A percentile compares a stretch with the other conserved stretches of the same genome.
Evolutionary conservation across 2,888 invertebrate species (phyloP).

Genomic region (Gisinianus flammeolus): DNA sequence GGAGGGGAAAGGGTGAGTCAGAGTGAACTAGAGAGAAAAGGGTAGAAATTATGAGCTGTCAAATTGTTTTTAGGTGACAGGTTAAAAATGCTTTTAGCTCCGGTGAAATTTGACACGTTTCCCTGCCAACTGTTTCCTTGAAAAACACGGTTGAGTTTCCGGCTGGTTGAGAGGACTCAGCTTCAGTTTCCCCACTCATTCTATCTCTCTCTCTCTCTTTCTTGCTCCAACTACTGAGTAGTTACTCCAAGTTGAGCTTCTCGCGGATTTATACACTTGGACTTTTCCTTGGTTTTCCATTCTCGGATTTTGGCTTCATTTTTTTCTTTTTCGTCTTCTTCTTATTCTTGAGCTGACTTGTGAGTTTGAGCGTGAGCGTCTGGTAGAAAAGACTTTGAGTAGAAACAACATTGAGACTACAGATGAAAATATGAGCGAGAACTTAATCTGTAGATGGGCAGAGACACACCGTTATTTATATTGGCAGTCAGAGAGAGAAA

Average conservation of each 20-base stretch:
- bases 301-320: neutral
- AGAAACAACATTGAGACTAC: neutral
- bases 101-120: slow-evolving; percentile 35
- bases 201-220: neutral
- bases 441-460: neutral
- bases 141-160: slow-evolving; percentile 6
- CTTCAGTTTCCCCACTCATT: neutral
- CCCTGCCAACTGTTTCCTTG: neutral
- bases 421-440: neutral
- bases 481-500: neutral
- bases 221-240: neutral
- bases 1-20: neutral
- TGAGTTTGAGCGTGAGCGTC: neutral
- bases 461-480: slow-evolving; percentile 25
- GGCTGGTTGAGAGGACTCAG: neutral
- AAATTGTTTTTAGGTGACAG: slow-evolving; percentile 29
- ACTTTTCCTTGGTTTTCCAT: neutral
- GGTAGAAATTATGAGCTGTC: slow-evolving; percentile 22
- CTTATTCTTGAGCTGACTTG: neutral
- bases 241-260: neutral
- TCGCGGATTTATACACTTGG: neutral
- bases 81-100: slow-evolving; percentile 36
- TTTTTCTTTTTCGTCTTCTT: neutral
- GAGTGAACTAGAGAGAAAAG: neutral
- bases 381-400: neutral